phyloP scores from a whole-genome alignment of 1,140 invertebrate species.

The Nebria ingens region DNA sequence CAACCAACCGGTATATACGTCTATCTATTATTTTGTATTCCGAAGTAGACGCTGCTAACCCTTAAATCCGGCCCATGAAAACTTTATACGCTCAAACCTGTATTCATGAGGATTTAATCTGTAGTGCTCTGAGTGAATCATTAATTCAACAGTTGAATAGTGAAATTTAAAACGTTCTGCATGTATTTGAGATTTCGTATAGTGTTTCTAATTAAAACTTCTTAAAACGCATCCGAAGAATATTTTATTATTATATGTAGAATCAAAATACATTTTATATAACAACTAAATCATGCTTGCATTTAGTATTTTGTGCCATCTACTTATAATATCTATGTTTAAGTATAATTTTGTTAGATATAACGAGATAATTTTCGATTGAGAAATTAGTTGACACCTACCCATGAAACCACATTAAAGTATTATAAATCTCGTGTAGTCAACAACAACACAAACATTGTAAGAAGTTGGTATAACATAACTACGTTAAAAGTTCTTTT shows the following conservation, averaged over 20 bases:
- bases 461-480: too few species aligned
- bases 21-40: slow-evolving; percentile 9
- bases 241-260: background rate
- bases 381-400: too few species aligned
- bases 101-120: slow-evolving; percentile 9
- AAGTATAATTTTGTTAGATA: too few species aligned
- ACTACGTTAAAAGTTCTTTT: too few species aligned
- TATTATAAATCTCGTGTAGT: too few species aligned
- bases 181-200: slow-evolving; percentile 1
- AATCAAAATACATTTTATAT: background rate
- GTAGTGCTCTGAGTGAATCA: slow-evolving; percentile 7
- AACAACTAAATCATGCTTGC: too few species aligned
- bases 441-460: too few species aligned
- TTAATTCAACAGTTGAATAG: slow-evolving; percentile 8
- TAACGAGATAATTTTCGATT: too few species aligned
- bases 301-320: too few species aligned
- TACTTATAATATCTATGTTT: too few species aligned
- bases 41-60: slow-evolving; percentile 1
- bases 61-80: slow-evolving; percentile 9
- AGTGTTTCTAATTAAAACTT: slow-evolving; percentile 9
- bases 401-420: too few species aligned
- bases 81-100: slow-evolving; percentile 6
- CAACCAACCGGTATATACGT: background rate
- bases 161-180: slow-evolving; percentile 8
- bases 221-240: background rate